Evolutionary conservation across 2,888 invertebrate species (phyloP), one percentile per base, ranked within the genome.

Genomic region (Ectemnius cavifrons): DNA sequence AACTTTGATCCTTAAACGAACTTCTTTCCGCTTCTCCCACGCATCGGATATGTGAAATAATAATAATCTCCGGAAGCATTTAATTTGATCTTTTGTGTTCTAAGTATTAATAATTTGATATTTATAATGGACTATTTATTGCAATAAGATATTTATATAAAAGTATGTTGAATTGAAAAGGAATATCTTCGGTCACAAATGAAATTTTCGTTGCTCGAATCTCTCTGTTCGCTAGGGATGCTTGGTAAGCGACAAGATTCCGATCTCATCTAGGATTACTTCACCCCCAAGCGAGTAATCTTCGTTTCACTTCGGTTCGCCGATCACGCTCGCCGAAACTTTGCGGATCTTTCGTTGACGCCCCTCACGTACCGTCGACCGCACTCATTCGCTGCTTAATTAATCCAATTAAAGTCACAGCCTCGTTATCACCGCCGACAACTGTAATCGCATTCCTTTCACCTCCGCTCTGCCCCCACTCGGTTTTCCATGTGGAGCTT

Each of bases 191-290:
- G 23, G 47, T 2, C 4, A 47, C 47, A n/a, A 47, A 2, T 47
- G 1, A n/a, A 4, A 47, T 47, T 47, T 37, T 37, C 37, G 37
- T 37, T 37, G 2, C 37, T 37, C 37, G 37, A 37, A 37, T 37
- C 52, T n/a, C 52, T 4, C 16, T n/a, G n/a, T 52, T 52, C 52
- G 14, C n/a, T 52, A 16, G 52, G 37, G 37, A 6, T 52, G 8
- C 16, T 52, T 14, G 52, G 16, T 52, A 16, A 16, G 1, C 14
- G n/a, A 6, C n/a, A 11, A 52, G 52, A 52, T 5, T 52, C 16
- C 52, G 52, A 13, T 14, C 16, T 52, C 52, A 16, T 14, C 52
- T 16, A 52, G 52, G 52, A 52, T 52, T 52, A 52, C 52, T 52
- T 14, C n/a, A 52, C n/a, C 52, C 52, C 16, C 52, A 4, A 14